A percentile compares a stretch with the other conserved stretches of the same genome.
phyloP scores from a whole-genome alignment of 2,888 invertebrate genomes.

The Eudiplozoon nipponicum region DNA sequence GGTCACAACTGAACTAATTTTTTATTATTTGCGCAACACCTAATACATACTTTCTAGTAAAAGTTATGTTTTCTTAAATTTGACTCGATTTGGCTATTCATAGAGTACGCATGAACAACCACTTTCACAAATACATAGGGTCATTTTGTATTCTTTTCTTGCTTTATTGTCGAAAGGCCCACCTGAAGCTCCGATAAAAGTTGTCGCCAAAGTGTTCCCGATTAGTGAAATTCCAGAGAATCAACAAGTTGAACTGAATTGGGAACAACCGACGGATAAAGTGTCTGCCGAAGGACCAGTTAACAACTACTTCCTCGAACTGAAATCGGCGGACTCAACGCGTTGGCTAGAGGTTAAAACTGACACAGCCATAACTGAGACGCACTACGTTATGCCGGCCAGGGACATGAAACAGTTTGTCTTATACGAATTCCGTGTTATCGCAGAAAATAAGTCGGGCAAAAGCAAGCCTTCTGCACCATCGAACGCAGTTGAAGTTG shows the following conservation, averaged over 20 bases:
- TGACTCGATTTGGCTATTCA: too few species aligned
- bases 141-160: too few species aligned
- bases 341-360: constrained; percentile 38
- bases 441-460: constrained; percentile 20
- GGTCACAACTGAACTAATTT: too few species aligned
- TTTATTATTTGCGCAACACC: too few species aligned
- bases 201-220: too few species aligned
- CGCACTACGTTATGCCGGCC: constrained; percentile 15
- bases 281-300: constrained; percentile 17
- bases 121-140: too few species aligned
- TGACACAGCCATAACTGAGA: constrained; percentile 28
- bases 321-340: constrained; percentile 7
- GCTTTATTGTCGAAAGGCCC: background rate
- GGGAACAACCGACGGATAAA: constrained; percentile 17
- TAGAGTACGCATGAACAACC: too few species aligned
- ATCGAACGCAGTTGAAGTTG: constrained; percentile 19
- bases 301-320: constrained; percentile 17
- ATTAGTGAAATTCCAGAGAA: too few species aligned
- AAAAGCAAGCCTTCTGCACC: constrained; percentile 20
- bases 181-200: too few species aligned
- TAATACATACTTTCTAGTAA: too few species aligned
- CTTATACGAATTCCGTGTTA: constrained; percentile 19
- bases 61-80: too few species aligned
- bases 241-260: constrained; percentile 14
- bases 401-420: constrained; percentile 20